These are phyloP conservation scores for Stomatorhinus walkeri DNA, from an alignment of 2,797 vertebrate genomes.

Conservation along the genomic window DNA sequence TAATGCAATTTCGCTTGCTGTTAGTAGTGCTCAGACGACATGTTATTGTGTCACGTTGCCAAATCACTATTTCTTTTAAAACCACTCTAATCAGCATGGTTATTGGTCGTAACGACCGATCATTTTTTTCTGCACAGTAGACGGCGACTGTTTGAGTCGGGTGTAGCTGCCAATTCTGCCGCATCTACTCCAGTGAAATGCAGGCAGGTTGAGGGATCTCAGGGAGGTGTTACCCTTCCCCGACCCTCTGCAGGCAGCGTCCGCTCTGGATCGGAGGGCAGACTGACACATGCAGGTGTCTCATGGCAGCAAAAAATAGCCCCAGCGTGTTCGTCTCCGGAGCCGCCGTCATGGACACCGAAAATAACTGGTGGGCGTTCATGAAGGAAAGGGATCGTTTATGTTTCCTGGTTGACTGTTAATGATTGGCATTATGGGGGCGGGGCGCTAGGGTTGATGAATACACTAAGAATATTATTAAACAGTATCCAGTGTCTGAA, in stretches of 20 bases:
- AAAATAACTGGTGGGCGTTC: slow-evolving; percentile 27
- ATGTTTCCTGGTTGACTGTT: background rate
- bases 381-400: background rate
- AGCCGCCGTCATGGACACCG: slow-evolving; percentile 17
- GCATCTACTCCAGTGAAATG: background rate
- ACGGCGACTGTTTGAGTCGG: background rate
- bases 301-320: slow-evolving; percentile 30
- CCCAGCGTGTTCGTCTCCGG: slow-evolving; percentile 24
- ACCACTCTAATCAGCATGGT: background rate
- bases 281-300: slow-evolving; percentile 32
- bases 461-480: background rate
- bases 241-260: background rate
- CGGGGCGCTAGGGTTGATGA: background rate
- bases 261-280: slow-evolving; percentile 8
- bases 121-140: background rate
- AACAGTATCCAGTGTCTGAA: background rate
- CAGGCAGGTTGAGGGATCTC: background rate
- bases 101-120: background rate
- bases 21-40: background rate
- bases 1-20: background rate
- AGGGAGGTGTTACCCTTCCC: background rate
- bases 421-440: background rate
- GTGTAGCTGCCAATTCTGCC: background rate
- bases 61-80: background rate
- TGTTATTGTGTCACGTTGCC: background rate